Evolutionary conservation across 2,888 invertebrate species (phyloP), one percentile per base, ranked within the genome.

Genomic region (Erebia epiphron): DNA sequence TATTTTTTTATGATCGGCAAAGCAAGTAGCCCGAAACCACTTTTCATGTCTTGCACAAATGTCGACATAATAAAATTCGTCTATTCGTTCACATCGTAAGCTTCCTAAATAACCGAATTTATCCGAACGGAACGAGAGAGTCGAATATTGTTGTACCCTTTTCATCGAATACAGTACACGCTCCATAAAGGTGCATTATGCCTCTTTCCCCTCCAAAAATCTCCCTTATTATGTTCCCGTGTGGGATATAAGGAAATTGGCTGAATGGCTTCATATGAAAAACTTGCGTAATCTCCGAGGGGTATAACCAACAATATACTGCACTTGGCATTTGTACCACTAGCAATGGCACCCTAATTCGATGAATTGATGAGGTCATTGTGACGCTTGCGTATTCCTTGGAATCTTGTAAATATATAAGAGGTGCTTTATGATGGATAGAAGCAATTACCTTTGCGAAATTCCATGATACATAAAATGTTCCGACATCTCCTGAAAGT

Each of bases 241-340:
- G 88, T 89, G 87, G 90, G 89, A 89, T 92, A 91, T 90, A 88
- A 90, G 90, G 91, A 91, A 92, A 93, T 92, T 92, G 92, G 91
- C 87, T 90, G 89, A 91, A 92, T 92, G 87, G 91, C 89, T 89
- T 90, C 89, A 88, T 91, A 91, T 90, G 89, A 92, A 92, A 92
- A 92, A 91, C 87, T 91, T 89, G 79, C 87, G 90, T 91, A 91
- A 92, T 92, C 87, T 91, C 85, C 84, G 84, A 81, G 79, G 85
- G 87, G 86, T 86, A 84, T 85, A 84, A 83, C 83, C 86, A 83
- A 87, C 89, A 88, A 91, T 91, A 91, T 89, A 84, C 86, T 85
- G 84, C 85, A 88, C 85, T 88, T 85, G 87, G 84, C 83, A 82
- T 82, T 82, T 80, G 82, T 82, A 82, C 80, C 81, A 80, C 79